Evolutionary conservation across 2,888 invertebrate genomes (phyloP), one percentile per base, ranked within the genome.

Genomic region (Drosophila engyochracea): DNA sequence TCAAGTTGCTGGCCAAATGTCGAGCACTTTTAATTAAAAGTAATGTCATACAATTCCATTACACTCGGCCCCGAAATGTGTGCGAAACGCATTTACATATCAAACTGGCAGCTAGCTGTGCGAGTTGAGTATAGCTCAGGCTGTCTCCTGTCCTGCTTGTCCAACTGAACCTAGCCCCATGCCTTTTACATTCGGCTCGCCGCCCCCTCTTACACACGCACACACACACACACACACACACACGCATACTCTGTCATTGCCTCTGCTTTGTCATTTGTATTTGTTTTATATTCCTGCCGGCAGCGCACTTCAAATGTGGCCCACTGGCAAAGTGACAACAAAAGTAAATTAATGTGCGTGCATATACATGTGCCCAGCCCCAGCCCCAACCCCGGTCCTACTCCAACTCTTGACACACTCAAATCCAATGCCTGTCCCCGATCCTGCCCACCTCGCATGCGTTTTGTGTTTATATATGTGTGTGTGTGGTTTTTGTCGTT

Each of bases 21-120:
- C 89, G 91, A 91, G 85, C 91, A 85, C 91, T 88, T 92, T 92
- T 92, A 92, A 91, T 91, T 91, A 92, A 91, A 91, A 92, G 88
- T 90, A 91, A 92, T 92, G 91, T 86, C 91, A 92, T 85, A 89
- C 83, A 92, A 84, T 90, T 84, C 87, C 85, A 89, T 91, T 91
- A 85, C 81, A 79, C 76, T 88, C 83, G 86, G 76, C 74, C 80
- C 87, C 86, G 49, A 85, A 90, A 85, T 89, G 91, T 90, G 90
- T 88, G 90, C 80, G 86, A 80, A 83, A 85, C 86, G 89, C 91
- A 88, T 88, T 88, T 88, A 85, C 88, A 88, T 88, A 90, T 90
- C 89, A 85, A 76, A 76, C 81, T 82, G 76, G 49, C 70, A 67
- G 61, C 80, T 70, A 59, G 74, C 76, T 54, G 60, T 60, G 57